Evolutionary conservation across 1,140 invertebrate species (phyloP).

Genomic region (Samia ricini): DNA sequence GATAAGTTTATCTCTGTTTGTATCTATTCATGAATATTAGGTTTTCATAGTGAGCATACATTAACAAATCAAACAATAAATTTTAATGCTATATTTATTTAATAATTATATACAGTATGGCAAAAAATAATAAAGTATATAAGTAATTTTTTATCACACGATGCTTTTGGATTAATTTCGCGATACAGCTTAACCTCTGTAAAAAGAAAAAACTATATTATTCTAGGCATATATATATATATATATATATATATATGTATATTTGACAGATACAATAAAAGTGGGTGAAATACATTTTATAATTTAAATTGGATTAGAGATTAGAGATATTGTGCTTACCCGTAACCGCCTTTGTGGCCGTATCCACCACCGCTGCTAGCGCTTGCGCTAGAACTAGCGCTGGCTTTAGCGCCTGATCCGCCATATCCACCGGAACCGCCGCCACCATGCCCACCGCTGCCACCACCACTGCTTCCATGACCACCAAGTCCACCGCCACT

Average conservation of each 20-base stretch:
- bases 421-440: slow-evolving; percentile 13
- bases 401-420: slow-evolving; percentile 10
- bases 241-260: no score
- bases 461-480: slow-evolving; percentile 20
- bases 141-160: slow-evolving; percentile 42
- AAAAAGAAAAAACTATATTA: slow-evolving; percentile 26
- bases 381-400: slow-evolving; percentile 12
- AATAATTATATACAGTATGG: slow-evolving; percentile 11
- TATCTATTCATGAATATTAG: no score
- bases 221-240: neutral
- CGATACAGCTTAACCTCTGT: slow-evolving; percentile 33
- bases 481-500: slow-evolving; percentile 21
- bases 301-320: neutral
- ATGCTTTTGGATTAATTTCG: slow-evolving; percentile 22
- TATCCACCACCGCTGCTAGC: slow-evolving; percentile 20
- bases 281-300: neutral
- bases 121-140: slow-evolving; percentile 4
- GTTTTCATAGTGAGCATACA: neutral
- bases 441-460: slow-evolving; percentile 16
- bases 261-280: no score
- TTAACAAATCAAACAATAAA: neutral
- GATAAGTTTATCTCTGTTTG: no score
- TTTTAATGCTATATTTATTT: slow-evolving; percentile 8
- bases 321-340: slow-evolving; percentile 29
- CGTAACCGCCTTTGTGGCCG: slow-evolving; percentile 43